These are phyloP conservation scores for Chromoteleia sp. DNA, from an alignment of 2,888 invertebrate species.

Conservation along the genomic window DNA sequence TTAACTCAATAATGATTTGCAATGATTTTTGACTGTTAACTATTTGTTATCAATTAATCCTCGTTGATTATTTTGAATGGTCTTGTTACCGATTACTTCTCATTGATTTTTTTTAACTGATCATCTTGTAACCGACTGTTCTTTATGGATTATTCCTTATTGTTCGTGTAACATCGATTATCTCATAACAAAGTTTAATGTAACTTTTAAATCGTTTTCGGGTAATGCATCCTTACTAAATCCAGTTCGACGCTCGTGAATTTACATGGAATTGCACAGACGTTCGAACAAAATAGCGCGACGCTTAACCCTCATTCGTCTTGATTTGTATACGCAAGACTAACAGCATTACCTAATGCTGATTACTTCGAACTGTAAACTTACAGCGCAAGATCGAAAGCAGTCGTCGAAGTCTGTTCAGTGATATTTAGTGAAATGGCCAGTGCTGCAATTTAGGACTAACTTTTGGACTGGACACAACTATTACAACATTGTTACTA, in stretches of 20 bases:
- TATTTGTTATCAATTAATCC: too few species aligned
- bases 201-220: neutral
- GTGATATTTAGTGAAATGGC: slow-evolving; percentile 39
- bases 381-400: slow-evolving; percentile 52
- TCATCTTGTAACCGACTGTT: too few species aligned
- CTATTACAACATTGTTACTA: slow-evolving; percentile 9
- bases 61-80: too few species aligned
- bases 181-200: neutral
- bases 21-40: too few species aligned
- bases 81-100: too few species aligned
- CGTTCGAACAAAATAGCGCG: slow-evolving; percentile 23
- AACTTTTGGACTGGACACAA: slow-evolving; percentile 43
- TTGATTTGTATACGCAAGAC: slow-evolving; percentile 55
- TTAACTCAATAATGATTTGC: too few species aligned
- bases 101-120: too few species aligned
- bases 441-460: slow-evolving; percentile 26
- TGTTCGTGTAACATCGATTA: too few species aligned
- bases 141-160: too few species aligned
- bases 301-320: slow-evolving; percentile 50
- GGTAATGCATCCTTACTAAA: neutral
- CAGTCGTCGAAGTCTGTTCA: slow-evolving; percentile 47
- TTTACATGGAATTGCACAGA: slow-evolving; percentile 10
- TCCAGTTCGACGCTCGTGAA: slow-evolving; percentile 9
- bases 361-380: slow-evolving; percentile 52
- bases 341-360: slow-evolving; percentile 50